Percentiles rank a stretch among this genome's conserved stretches.
phyloP scores from a whole-genome alignment of 53 echinoderm and acorn worm species.

The Stichopus horrens region DNA sequence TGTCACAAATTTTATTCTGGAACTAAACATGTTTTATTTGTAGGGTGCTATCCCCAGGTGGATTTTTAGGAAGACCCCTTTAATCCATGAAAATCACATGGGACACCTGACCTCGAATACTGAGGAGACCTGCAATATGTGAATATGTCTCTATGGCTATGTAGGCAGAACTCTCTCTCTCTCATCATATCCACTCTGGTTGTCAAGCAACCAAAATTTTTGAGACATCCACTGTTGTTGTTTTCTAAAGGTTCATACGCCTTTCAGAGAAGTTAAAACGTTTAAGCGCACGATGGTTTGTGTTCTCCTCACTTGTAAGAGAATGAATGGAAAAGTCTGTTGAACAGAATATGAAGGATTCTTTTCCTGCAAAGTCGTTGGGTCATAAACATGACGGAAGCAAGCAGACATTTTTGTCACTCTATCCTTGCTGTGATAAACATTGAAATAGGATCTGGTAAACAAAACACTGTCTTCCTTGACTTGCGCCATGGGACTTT shows the following conservation, averaged over 20 bases:
- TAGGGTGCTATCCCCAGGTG: no score
- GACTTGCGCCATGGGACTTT: not conserved
- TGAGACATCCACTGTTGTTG: not conserved
- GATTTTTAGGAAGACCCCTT: not conserved
- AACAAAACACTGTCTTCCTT: not conserved
- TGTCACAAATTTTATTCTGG: no score
- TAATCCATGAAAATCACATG: not conserved
- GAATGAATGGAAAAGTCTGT: not conserved
- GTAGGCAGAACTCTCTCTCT: not conserved
- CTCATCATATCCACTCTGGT: not conserved
- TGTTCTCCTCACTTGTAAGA: not conserved
- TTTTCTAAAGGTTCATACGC: not conserved
- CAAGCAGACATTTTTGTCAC: not conserved
- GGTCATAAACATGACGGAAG: not conserved
- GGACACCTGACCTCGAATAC: not conserved
- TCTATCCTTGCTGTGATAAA: not conserved
- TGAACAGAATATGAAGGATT: not conserved
- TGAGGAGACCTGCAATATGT: not conserved
- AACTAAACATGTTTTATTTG: no score
- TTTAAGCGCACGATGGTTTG: not conserved
- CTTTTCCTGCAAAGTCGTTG: not conserved
- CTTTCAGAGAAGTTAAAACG: not conserved
- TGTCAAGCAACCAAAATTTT: not conserved
- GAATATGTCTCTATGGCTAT: not conserved
- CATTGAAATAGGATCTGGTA: conserved; percentile 5